Evolutionary conservation across 2,888 invertebrate species (phyloP), one percentile per base, ranked within the genome.

Genomic region (Cephus sareptanus): DNA sequence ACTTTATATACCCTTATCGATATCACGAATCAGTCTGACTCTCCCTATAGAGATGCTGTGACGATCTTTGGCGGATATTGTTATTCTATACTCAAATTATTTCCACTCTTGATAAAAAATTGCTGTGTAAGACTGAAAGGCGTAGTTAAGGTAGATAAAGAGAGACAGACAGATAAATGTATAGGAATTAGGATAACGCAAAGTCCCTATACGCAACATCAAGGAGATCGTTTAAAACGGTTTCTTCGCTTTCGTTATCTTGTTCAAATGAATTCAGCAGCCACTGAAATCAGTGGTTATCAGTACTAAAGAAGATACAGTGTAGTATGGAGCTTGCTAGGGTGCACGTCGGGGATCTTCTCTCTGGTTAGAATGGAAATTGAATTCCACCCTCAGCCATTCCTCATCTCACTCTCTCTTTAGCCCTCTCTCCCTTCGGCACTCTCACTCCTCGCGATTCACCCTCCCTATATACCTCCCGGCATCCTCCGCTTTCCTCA

Each of bases 341-440:
- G 79, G 75, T 81, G 81, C 80, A 80, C 80, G 80, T 85, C 81
- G 81, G 83, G 81, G 81, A 82, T 80, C 31, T 78, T 75, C 78
- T 87, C 84, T 84, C 83, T 85, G 85, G 86, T 85, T 86, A 83
- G 83, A 85, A 88, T 87, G 87, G 86, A 87, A 87, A 88, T 88
- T 87, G 85, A 88, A 87, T 88, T 88, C 87, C 84, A 83, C 86
- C 84, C 84, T 83, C 80, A 81, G 83, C 81, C 81, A 83, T 83
- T 83, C 83, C 84, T 80, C 81, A 84, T 83, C 83, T 84, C 56
- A 56, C 56, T 56, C 82, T 83, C 82, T 83, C 81, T 73, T 77
- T 77, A 71, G 74, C 79, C 79, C 82, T 76, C 83, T 79, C 81
- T 80, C 82, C 80, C 83, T 81, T 30, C 70, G 56, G 12, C 23